Base-by-base conservation (phyloP, 2,113 vertebrate genomes). In the Falcunculus frontatus region DNA sequence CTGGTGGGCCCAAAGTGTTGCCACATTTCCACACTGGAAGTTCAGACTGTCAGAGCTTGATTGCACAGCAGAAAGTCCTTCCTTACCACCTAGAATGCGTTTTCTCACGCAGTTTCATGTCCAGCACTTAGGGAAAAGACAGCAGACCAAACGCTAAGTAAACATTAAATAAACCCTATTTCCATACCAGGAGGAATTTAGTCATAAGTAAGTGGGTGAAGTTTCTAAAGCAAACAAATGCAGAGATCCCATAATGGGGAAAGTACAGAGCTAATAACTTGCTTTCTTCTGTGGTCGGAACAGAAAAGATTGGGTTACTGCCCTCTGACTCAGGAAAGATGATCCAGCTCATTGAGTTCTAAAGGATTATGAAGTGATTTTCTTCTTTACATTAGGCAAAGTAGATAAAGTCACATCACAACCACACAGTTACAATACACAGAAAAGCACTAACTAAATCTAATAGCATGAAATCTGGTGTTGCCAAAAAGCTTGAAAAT, bases 391-490 rank as follows among this genome's bases (percentile, higher is more conserved):
- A 16, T 77, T 70, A 75, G 63, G 69, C 69, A 49, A 90, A 85
- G 55, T 18, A 91, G 77, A 80, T 91, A 44, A 88, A 86, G 67
- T 82, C 94, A 93, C 86, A 42, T 60, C 86, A 96, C 69, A 87
- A 88, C 33, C 65, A 64, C 95, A 84, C 32, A 41, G 49, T 47
- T 75, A 89, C 35, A 32, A 62, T 16, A 91, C 90, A 90, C 62
- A 84, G 76, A 68, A 87, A 92, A 95, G 69, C 84, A 92, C 75
- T 21, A 44, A 62, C 1, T 32, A 18, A 79, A 50, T 59, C 72
- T 50, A 86, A 62, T 0, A 90, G 55, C 59, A 13, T 23, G 76
- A 81, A 77, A 89, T 25, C 60, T 79, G 80, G 44, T 52, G 60
- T 26, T 37, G 67, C 56, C 6, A 65, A 84, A 41, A 86, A 89